Base-by-base conservation (phyloP, 2,888 invertebrate species). In the Drosophila cognata region DNA sequence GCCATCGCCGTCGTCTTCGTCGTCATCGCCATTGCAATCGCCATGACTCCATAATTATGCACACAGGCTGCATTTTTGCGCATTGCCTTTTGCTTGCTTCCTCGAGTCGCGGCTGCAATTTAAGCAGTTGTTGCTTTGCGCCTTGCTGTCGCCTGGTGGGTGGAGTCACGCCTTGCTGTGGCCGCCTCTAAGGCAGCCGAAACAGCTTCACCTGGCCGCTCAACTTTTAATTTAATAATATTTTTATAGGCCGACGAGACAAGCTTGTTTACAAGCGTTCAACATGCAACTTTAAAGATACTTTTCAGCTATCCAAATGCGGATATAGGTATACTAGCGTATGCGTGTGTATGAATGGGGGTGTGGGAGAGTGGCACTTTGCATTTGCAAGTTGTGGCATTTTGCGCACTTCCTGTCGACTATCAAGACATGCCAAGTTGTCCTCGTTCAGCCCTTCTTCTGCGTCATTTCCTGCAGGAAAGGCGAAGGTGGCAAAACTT, bases 341-440 rank as follows among this genome's bases (percentile, higher is more conserved):
- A 11, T 57, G 50, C 41, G 18, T 57, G 29, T 48, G 8, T 57
- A 10, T 60, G 8, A 38, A 33, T 53, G 36, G 50, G 16, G 68
- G 33, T 38, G 8, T 73, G 74, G 48, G 80, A 50, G 77, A 78
- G 63, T 65, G 76, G 69, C 78, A 78, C 65, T 73, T 82, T 79
- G 77, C 74, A 77, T 77, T 72, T 66, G 74, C 74, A 68, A 78
- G 88, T 79, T 89, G 86, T 90, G 90, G 92, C 91, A 91, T 90
- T 92, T 92, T 91, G 91, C 92, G 92, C 92, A 91, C 92, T 91
- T 92, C 92, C 91, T 92, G 92, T 87, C 92, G 89, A 82, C 84
- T 90, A 90, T 83, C 90, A 82, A 74, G 84, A 69, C 81, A 71
- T 74, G 70, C 79, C 79, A 71, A 68, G 72, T 71, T 72, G 79